A percentile compares a stretch with the other conserved stretches of the same genome.
Evolutionary conservation across 2,113 vertebrate genomes (phyloP).

Genomic region (Ia io): DNA sequence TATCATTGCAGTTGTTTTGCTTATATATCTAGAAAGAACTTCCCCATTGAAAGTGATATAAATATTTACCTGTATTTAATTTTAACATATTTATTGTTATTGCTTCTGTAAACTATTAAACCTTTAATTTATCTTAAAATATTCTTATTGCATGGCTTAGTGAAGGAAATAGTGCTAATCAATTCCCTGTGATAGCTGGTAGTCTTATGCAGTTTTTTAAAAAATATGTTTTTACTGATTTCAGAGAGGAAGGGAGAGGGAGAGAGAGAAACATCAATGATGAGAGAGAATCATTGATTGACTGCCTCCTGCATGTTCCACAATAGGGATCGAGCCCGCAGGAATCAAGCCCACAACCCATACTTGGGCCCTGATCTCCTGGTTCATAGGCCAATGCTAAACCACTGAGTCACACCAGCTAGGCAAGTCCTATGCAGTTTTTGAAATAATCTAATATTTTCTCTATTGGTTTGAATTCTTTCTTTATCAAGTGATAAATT

Average conservation of each 20-base stretch:
- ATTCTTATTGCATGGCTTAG: constrained; percentile 20
- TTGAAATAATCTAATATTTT: neutral
- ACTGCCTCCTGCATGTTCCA: too few species aligned
- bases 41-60: neutral
- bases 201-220: neutral
- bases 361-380: too few species aligned
- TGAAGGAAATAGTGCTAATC: neutral
- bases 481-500: neutral
- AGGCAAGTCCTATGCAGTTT: neutral
- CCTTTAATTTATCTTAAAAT: neutral
- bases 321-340: too few species aligned
- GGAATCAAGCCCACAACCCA: too few species aligned
- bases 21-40: neutral
- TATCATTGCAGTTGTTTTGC: neutral
- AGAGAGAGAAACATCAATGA: too few species aligned
- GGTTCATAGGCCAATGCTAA: too few species aligned
- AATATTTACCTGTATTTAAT: neutral
- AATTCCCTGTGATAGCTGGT: neutral
- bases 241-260: too few species aligned
- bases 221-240: too few species aligned
- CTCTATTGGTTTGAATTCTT: neutral
- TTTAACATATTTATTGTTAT: neutral
- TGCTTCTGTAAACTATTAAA: neutral
- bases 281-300: too few species aligned
- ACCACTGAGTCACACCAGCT: too few species aligned